A percentile compares a stretch with the other conserved stretches of the same genome.
These are phyloP conservation scores for Neosilurus mollespiculum DNA, from an alignment of 2,797 vertebrate species.

Conservation along the genomic window DNA sequence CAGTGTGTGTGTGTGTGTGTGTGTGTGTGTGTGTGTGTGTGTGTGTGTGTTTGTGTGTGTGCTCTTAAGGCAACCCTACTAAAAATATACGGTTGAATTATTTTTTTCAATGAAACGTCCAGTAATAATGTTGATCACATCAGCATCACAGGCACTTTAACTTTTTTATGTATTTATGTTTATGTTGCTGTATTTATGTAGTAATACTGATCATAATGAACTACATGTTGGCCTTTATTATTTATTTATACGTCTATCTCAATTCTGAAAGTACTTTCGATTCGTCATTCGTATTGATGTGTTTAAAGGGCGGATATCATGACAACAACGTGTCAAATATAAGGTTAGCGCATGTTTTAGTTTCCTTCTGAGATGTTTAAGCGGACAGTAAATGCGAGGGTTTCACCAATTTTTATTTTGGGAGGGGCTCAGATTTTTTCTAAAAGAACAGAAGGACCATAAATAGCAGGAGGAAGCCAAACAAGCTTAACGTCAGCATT, in stretches of 20 bases:
- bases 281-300: not conserved
- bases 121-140: not conserved
- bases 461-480: no score
- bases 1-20: not conserved
- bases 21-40: constrained; percentile 15
- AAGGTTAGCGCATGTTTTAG: no score
- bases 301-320: not conserved
- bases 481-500: no score
- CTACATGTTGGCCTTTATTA: not conserved
- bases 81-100: not conserved
- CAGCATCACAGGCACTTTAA: no score
- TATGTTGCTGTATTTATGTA: not conserved
- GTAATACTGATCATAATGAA: no score
- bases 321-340: no score
- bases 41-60: not conserved
- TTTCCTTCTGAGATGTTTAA: no score
- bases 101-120: not conserved
- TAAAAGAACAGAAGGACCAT: no score
- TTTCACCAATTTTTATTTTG: no score
- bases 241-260: not conserved
- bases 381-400: no score
- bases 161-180: no score
- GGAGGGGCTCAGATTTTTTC: no score
- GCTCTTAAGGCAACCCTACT: not conserved
- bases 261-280: not conserved